These are phyloP conservation scores for Bufotes viridis DNA, from an alignment of 2,797 vertebrate genomes.

Conservation along the genomic window DNA sequence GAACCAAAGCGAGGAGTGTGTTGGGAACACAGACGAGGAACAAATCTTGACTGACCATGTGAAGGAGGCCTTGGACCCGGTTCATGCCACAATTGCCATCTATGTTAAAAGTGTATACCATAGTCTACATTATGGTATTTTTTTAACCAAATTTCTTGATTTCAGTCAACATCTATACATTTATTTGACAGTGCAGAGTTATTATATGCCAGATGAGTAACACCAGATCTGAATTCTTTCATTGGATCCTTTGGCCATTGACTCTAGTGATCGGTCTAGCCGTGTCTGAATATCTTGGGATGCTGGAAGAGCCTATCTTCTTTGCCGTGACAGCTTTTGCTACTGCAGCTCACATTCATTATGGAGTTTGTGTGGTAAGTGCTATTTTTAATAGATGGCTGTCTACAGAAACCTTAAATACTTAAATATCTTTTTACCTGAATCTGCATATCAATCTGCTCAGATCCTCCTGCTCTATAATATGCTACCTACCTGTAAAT, in stretches of 20 bases:
- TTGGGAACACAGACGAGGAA: too few relatives aligned
- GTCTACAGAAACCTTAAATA: too few relatives aligned
- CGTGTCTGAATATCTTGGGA: slow-evolving; percentile 53
- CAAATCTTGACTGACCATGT: too few relatives aligned
- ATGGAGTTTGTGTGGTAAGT: slow-evolving; percentile 69
- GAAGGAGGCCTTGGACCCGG: too few relatives aligned
- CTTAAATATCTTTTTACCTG: too few relatives aligned
- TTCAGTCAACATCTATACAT: not conserved
- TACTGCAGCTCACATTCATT: slow-evolving; percentile 67
- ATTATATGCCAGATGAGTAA: slow-evolving; percentile 70
- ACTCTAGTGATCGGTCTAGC: slow-evolving; percentile 57
- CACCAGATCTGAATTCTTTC: slow-evolving; percentile 64
- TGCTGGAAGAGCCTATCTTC: slow-evolving; percentile 57
- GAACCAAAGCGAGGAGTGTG: too few relatives aligned
- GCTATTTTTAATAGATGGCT: not conserved
- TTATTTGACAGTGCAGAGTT: slow-evolving; percentile 65
- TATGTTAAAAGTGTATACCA: not conserved
- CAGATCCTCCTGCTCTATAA: too few relatives aligned
- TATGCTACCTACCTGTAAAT: too few relatives aligned
- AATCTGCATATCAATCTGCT: too few relatives aligned
- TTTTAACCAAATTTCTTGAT: not conserved
- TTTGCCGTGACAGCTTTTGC: slow-evolving; percentile 29
- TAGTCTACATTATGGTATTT: not conserved
- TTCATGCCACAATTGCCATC: not conserved
- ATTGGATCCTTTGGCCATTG: slow-evolving; percentile 68